Conservation (phyloP, 2,888 invertebrate species). For the Linnaemya vulpina region DNA sequence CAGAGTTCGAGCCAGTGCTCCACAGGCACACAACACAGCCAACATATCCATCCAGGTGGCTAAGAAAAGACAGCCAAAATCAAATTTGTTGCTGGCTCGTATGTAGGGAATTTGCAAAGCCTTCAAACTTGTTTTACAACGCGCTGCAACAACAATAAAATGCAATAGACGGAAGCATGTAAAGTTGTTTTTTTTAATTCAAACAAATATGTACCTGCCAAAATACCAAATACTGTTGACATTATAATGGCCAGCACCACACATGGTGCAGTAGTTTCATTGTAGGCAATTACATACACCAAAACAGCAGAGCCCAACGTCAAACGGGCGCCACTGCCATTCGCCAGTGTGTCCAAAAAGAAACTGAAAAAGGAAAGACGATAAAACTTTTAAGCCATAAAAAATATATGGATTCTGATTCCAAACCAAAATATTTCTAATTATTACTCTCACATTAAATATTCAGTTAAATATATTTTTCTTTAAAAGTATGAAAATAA, state of each 20-base stretch:
- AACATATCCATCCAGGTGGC: conserved; percentile 85
- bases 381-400: neutral
- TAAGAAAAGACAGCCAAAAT: conserved; percentile 83
- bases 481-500: neutral
- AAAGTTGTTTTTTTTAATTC: neutral
- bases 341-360: conserved; percentile 80
- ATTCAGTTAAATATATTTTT: too few relatives aligned
- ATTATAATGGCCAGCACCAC: conserved; percentile 80
- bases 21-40: conserved; percentile 84
- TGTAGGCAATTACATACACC: conserved; percentile 81
- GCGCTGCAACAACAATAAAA: conserved; percentile 75
- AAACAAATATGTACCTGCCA: conserved; percentile 80
- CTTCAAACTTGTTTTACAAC: conserved; percentile 81
- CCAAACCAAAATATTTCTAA: too few relatives aligned
- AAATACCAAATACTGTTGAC: conserved; percentile 80
- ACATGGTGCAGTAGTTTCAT: conserved; percentile 81
- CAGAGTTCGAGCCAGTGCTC: conserved; percentile 84
- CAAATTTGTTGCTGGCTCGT: conserved; percentile 83
- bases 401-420: neutral
- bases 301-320: conserved; percentile 82
- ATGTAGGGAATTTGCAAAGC: conserved; percentile 83
- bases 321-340: conserved; percentile 82
- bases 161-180: neutral
- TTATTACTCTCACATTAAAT: too few relatives aligned
- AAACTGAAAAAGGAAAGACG: conserved; percentile 71